Evolutionary conservation across 2,113 vertebrate species (phyloP).

Genomic region (Chloropsis cyanopogon): DNA sequence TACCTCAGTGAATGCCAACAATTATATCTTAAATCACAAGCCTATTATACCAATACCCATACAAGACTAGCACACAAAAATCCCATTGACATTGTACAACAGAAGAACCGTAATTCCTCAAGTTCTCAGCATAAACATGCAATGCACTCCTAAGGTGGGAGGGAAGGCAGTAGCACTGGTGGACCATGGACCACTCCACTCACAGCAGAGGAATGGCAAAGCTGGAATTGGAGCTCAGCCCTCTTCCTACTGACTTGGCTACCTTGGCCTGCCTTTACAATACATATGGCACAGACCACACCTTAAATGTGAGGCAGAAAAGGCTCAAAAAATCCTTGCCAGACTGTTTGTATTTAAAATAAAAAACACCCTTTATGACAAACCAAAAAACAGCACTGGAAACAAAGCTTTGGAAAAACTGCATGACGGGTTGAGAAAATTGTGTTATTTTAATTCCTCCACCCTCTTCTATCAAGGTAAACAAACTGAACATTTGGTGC

Average conservation of each 20-base stretch:
- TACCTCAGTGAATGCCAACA: neutral
- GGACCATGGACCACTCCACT: fast-evolving
- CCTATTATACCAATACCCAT: neutral
- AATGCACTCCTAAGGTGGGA: fast-evolving
- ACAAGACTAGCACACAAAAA: neutral
- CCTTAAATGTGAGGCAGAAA: neutral
- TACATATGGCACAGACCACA: fast-evolving
- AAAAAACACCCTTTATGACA: neutral
- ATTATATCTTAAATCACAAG: neutral
- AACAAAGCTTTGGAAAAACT: neutral
- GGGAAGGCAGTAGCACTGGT: neutral
- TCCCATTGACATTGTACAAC: neutral
- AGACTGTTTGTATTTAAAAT: neutral
- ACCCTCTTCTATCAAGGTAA: neutral
- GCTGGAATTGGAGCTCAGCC: neutral
- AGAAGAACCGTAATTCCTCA: neutral
- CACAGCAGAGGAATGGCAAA: neutral
- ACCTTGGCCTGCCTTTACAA: neutral
- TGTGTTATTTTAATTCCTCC: neutral
- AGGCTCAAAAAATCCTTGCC: neutral
- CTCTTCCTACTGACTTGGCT: neutral
- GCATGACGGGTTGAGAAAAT: neutral
- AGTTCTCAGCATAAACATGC: neutral
- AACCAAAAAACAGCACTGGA: neutral
- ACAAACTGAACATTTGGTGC: neutral